Percentiles rank a stretch among this genome's conserved stretches.
Evolutionary conservation across 37 sponge, comb jelly and placozoan species (phyloP).

Genomic region (Chondrilla cf. caribensis): DNA sequence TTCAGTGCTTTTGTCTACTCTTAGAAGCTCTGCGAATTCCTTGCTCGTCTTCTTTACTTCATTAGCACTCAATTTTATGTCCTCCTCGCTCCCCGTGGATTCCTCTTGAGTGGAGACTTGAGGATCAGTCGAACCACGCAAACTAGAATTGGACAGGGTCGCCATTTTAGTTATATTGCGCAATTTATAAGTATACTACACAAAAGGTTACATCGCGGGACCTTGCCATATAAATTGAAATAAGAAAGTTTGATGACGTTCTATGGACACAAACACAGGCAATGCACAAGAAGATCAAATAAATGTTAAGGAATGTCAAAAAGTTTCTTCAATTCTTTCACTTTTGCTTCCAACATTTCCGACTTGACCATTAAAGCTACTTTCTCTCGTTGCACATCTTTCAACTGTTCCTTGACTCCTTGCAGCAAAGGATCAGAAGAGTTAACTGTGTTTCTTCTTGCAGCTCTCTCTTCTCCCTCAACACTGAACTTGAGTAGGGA

Average conservation of each 20-base stretch:
- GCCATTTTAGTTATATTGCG: neutral
- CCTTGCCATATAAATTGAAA: too few relatives aligned
- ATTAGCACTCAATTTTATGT: neutral
- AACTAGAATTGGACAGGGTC: neutral
- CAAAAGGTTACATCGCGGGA: neutral
- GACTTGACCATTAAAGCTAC: neutral
- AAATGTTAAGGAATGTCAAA: too few relatives aligned
- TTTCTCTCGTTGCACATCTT: neutral
- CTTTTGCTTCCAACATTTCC: slow-evolving; percentile 3
- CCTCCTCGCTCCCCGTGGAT: neutral
- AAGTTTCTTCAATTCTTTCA: slow-evolving; percentile 3
- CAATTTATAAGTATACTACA: neutral
- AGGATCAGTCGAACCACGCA: neutral
- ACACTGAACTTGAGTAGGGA: neutral
- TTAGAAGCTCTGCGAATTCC: slow-evolving; percentile 55
- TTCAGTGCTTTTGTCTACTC: slow-evolving; percentile 58
- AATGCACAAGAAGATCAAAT: neutral
- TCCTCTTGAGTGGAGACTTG: neutral
- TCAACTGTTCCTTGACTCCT: neutral
- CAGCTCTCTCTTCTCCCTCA: neutral
- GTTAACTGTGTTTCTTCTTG: neutral
- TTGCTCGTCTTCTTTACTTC: slow-evolving; percentile 47
- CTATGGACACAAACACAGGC: too few relatives aligned
- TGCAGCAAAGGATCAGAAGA: neutral
- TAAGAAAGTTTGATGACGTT: too few relatives aligned